phyloP scores from a whole-genome alignment of 1,140 invertebrate species.

The Sarcophaga bullata region DNA sequence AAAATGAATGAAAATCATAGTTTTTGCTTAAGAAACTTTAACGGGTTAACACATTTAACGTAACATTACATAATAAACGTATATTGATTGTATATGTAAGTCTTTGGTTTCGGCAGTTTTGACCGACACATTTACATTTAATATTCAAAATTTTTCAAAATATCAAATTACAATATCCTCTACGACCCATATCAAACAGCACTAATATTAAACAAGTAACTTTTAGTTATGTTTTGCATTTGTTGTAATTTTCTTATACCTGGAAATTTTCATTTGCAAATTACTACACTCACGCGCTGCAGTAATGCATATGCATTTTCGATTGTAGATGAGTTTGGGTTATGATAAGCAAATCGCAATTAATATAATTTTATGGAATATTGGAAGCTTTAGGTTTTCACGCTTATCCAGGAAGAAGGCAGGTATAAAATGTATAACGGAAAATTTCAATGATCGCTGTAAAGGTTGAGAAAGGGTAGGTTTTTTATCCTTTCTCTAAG shows the following conservation, averaged over 20 bases:
- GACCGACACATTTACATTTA: too few species aligned
- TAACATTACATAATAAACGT: too few species aligned
- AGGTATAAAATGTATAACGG: background rate
- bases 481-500: slow-evolving; percentile 19
- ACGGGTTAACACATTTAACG: too few species aligned
- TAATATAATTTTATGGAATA: slow-evolving; percentile 12
- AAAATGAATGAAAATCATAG: too few species aligned
- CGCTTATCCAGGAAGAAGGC: background rate
- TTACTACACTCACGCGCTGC: background rate
- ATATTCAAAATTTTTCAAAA: background rate
- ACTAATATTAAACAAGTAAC: background rate
- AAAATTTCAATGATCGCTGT: slow-evolving; percentile 2
- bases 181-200: slow-evolving; percentile 10
- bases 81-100: too few species aligned
- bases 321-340: background rate
- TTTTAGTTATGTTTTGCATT: slow-evolving; percentile 59
- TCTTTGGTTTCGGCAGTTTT: too few species aligned
- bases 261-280: slow-evolving; percentile 40
- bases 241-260: slow-evolving; percentile 59
- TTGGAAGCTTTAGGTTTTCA: background rate
- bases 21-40: too few species aligned
- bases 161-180: background rate
- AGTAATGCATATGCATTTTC: background rate
- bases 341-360: slow-evolving; percentile 22
- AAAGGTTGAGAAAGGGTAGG: slow-evolving; percentile 1